These are phyloP conservation scores for Temnothorax unifasciatus DNA, from an alignment of 2,888 invertebrate genomes.

Conservation along the genomic window DNA sequence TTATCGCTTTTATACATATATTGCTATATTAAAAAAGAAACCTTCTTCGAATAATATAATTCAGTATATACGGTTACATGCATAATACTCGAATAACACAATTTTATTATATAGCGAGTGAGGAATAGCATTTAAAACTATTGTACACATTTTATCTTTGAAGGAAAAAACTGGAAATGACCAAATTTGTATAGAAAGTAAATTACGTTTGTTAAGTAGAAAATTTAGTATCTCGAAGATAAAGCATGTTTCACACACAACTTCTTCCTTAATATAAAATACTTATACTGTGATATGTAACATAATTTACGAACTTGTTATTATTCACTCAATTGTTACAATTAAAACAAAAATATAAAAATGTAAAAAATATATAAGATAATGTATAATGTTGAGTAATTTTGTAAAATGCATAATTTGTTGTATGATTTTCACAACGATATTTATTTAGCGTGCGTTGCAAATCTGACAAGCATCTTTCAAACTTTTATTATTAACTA, in stretches of 20 bases:
- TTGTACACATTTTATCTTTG: background rate
- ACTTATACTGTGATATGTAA: constrained; percentile 48
- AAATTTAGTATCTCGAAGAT: background rate
- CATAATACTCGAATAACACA: constrained; percentile 17
- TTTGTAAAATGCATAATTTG: constrained; percentile 1
- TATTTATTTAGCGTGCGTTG: constrained; percentile 55
- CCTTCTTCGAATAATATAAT: constrained; percentile 10
- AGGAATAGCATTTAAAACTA: background rate
- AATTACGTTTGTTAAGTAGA: background rate
- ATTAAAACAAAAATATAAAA: constrained; percentile 43
- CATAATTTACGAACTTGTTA: constrained; percentile 40
- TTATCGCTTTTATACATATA: constrained; percentile 27
- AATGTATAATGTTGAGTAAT: background rate
- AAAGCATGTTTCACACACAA: constrained; percentile 25
- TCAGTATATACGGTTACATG: background rate
- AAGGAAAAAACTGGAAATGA: constrained; percentile 1
- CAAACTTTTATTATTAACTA: constrained; percentile 5
- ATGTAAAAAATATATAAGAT: constrained; percentile 2
- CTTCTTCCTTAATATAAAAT: constrained; percentile 11
- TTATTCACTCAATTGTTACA: constrained; percentile 41
- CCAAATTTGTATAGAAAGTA: constrained; percentile 12
- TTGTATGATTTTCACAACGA: background rate
- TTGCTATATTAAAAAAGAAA: background rate
- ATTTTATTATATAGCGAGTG: background rate
- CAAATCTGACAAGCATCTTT: constrained; percentile 41